Base-by-base conservation (phyloP, 2,888 invertebrate species). In the Ellobium chinense region DNA sequence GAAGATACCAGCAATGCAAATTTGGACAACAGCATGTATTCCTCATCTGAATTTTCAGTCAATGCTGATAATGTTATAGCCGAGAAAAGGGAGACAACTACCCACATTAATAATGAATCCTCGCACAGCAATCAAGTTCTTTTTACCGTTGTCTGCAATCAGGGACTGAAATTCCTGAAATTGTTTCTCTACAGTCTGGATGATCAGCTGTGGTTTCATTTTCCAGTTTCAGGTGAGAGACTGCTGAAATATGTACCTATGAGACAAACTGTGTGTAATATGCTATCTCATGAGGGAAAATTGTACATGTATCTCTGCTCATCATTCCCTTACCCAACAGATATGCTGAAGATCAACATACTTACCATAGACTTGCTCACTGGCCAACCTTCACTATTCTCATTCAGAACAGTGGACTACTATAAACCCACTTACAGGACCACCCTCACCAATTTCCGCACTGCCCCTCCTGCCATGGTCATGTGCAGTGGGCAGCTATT, bases 261-360 rank as follows among this genome's bases (percentile, higher is more conserved):
- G 31, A 83, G 92, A 60, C 90, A 91, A 75, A 89, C 89, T 29
- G 88, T 91, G 3, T 90, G 90, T 39, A 90, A 87, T 68, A 85
- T 91, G 84, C 86, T 89, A 27, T 83, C 88, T 7, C 86, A 89
- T 77, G 87, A 91, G 66, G 87, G 88, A n/a, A 84, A 86, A 36
- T 82, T 92, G 39, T 91, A 90, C 83, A 87, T 92, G 89, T 92
- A 91, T 66, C 81, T 91, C 34, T 91, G 91, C 79, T 90, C 90
- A 34, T 90, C 89, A 46, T 89, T 92, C 76, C 92, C 92, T 2
- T 92, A 92, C 78, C 91, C 92, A 1, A 90, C 92, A 12, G 91
- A 92, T 78, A 90, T 92, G 89, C 85, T 90, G 77, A 89, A 90
- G 73, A 90, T 92, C 62, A 89, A 91, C 83, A 88, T 92, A 34